A percentile compares a stretch with the other conserved stretches of the same genome.
phyloP scores from a whole-genome alignment of 2,888 invertebrate species.

The Macrophya alboannulata region DNA sequence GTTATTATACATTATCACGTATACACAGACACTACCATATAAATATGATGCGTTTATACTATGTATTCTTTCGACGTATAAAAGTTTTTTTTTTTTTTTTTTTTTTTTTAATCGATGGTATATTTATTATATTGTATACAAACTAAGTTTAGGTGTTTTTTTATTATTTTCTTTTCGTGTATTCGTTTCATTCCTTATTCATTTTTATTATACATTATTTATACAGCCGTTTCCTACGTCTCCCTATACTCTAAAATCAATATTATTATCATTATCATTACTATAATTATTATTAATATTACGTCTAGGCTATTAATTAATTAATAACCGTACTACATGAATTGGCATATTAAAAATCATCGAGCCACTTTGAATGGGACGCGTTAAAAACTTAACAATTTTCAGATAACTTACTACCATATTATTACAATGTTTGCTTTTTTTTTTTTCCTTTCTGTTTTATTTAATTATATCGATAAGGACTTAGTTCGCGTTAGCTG shows the following conservation, averaged over 20 bases:
- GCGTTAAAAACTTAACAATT: slow-evolving; percentile 23
- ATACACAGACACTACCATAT: neutral
- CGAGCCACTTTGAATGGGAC: neutral
- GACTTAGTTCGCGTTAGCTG: neutral
- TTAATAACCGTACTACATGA: slow-evolving; percentile 61
- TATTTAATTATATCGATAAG: neutral
- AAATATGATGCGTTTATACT: slow-evolving; percentile 18
- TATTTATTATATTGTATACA: slow-evolving; percentile 33
- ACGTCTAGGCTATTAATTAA: slow-evolving; percentile 39
- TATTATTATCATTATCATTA: slow-evolving; percentile 38
- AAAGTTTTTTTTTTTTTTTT: neutral
- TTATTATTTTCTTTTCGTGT: slow-evolving; percentile 55
- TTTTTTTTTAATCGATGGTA: slow-evolving; percentile 52
- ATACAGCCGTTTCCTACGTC: slow-evolving; percentile 61
- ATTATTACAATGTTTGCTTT: neutral
- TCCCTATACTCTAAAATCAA: slow-evolving; percentile 36
- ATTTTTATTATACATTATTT: slow-evolving; percentile 68
- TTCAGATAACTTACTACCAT: slow-evolving; percentile 37
- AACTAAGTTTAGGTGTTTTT: slow-evolving; percentile 38
- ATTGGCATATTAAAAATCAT: slow-evolving; percentile 60
- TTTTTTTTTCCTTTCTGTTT: neutral
- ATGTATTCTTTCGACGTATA: neutral
- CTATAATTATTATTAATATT: neutral
- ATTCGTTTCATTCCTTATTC: slow-evolving; percentile 59
- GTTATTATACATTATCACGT: neutral